phyloP scores from a whole-genome alignment of 2,113 vertebrate species.

The Brachionichthys hirsutus region DNA sequence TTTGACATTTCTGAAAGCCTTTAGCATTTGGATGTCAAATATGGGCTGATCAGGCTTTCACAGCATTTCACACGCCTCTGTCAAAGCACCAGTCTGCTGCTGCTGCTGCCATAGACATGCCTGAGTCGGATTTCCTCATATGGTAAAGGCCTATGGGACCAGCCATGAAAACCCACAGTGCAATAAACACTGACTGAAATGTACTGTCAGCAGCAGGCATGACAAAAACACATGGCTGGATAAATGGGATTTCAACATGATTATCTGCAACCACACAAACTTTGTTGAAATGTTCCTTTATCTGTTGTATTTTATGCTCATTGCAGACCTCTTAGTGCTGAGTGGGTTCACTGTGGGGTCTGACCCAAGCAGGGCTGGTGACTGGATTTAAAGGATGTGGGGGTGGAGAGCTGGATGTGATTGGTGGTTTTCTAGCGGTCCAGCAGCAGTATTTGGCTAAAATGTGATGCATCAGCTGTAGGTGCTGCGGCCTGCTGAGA shows the following conservation, averaged over 20 bases:
- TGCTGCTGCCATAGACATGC: conserved; percentile 25
- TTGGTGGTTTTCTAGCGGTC: conserved; percentile 34
- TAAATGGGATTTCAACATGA: not conserved
- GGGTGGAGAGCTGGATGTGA: conserved; percentile 25
- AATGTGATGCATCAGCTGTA: too few relatives aligned
- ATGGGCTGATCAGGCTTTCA: not conserved
- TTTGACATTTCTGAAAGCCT: conserved; percentile 11
- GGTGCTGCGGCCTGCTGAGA: conserved; percentile 2
- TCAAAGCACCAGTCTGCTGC: conserved; percentile 1
- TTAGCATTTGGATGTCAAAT: conserved; percentile 9
- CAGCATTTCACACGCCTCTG: conserved; percentile 4
- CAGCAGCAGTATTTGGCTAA: not conserved
- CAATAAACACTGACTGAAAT: conserved; percentile 32
- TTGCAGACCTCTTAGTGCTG: conserved; percentile 14
- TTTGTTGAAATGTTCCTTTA: too few relatives aligned
- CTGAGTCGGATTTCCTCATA: conserved; percentile 26
- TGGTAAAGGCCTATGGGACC: conserved; percentile 30
- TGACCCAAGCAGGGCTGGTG: conserved; percentile 25
- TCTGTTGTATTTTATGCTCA: not conserved
- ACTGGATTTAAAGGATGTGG: too few relatives aligned
- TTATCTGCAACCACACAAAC: too few relatives aligned
- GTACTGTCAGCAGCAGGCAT: conserved; percentile 39
- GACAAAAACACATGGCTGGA: conserved; percentile 22
- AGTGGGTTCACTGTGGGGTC: conserved; percentile 23
- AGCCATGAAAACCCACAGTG: conserved; percentile 38